Evolutionary conservation across 2,797 vertebrate species (phyloP), one percentile per base, ranked within the genome.

Genomic region (Clarias laeviceps): DNA sequence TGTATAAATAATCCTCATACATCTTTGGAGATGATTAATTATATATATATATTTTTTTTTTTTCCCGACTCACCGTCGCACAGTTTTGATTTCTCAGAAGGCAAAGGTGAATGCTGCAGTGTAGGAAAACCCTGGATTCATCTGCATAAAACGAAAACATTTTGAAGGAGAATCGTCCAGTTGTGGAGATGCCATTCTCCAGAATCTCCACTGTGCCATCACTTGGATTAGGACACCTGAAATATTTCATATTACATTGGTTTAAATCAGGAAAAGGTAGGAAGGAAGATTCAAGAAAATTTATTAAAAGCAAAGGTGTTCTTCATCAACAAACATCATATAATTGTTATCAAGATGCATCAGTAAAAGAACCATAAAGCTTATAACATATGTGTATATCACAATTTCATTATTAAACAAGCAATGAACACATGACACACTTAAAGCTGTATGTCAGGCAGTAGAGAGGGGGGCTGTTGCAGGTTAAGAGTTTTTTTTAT

Each of bases 101-200:
- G 54, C 87, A 88, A 4, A 88, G 87, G 27, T 88, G 85, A 68
- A 87, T 45, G 27, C n/a, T 32, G 15, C 88, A 89, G 88, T 89
- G 88, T 37, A 89, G 80, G 69, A 57, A 89, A 80, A 89, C 61
- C 45, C 29, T 85, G 29, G 57, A 0, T 65, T 79, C 62, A 11
- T 64, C 3, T 37, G 11, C 40, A 4, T 50, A 18, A 29, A 88
- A 88, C 14, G 65, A 27, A 1, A 88, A 83, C 88, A 83, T 88
- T 7, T 82, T 70, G 68, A 88, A 88, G 54, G 85, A 87, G 80
- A 88, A 88, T 22, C 54, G 73, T 32, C 83, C 70, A 34, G 70
- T 62, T 57, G 73, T 87, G 65, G 86, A 85, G 40, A 85, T 57
- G 11, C 86, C 86, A 9, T 85, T 87, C 80, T 85, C 72, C 22